Evolutionary conservation across 2,113 vertebrate species (phyloP).

Genomic region (Rhegmatorhina hoffmannsi): DNA sequence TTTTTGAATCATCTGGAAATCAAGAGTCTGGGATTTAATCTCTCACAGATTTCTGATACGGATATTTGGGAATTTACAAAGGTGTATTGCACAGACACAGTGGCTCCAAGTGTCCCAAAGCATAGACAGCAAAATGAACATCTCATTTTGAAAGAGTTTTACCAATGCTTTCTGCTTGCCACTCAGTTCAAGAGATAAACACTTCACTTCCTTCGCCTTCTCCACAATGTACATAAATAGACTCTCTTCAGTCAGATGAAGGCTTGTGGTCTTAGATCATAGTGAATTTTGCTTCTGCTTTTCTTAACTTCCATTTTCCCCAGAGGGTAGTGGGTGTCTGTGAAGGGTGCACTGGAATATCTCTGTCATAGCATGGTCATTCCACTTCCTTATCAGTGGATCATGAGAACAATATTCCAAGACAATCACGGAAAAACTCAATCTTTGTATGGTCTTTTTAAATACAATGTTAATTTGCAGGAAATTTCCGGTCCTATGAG

Average conservation of each 20-base stretch:
- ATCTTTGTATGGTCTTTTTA: background rate
- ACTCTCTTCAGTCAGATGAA: constrained; percentile 33
- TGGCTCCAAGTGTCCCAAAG: background rate
- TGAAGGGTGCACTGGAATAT: constrained; percentile 60
- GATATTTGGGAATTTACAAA: background rate
- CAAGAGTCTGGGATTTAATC: background rate
- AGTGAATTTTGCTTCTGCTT: constrained; percentile 66
- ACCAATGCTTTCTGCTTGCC: background rate
- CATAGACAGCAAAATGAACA: background rate
- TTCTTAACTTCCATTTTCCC: constrained; percentile 69
- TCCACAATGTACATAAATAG: constrained; percentile 48
- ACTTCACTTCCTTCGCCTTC: constrained; percentile 60
- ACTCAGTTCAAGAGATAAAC: constrained; percentile 24
- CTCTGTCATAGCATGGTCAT: background rate
- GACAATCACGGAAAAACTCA: constrained; percentile 46
- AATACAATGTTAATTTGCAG: background rate
- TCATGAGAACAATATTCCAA: constrained; percentile 46
- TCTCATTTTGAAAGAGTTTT: background rate
- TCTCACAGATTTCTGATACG: background rate
- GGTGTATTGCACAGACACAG: background rate
- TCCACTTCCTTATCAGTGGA: constrained; percentile 10
- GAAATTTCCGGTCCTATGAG: constrained; percentile 52
- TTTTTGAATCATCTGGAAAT: background rate
- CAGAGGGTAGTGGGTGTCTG: background rate
- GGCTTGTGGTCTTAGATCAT: constrained; percentile 25